phyloP scores from a whole-genome alignment of 2,797 vertebrate genomes.

The Simalia tracyae region DNA sequence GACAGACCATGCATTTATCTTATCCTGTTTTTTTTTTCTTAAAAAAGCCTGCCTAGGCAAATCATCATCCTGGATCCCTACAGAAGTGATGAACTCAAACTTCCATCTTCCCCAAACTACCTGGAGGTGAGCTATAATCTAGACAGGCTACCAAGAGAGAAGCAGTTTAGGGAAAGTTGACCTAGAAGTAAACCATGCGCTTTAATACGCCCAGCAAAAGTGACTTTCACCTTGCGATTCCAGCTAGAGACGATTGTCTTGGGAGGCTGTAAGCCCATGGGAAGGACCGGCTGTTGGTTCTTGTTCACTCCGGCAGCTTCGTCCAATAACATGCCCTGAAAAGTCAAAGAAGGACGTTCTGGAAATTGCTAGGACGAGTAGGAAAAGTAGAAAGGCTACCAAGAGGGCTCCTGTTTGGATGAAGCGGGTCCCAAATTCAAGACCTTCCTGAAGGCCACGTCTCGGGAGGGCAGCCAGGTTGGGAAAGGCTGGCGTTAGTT shows the following conservation, averaged over 20 bases:
- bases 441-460: too few relatives aligned
- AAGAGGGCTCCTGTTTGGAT: not conserved
- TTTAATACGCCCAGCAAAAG: not conserved
- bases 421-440: too few relatives aligned
- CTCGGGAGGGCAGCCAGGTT: too few relatives aligned
- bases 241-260: constrained; percentile 95
- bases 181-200: not conserved
- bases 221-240: constrained; percentile 90
- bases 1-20: not conserved
- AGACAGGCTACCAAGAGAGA: not conserved
- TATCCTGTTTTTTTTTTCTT: not conserved
- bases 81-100: not conserved
- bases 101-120: not conserved
- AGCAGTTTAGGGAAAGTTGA: not conserved
- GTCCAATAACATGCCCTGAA: constrained; percentile 90
- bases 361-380: too few relatives aligned
- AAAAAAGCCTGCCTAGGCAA: not conserved
- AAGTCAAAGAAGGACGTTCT: constrained; percentile 3
- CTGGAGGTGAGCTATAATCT: not conserved
- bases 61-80: not conserved
- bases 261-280: constrained; percentile 86
- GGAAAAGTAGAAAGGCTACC: not conserved
- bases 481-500: too few relatives aligned
- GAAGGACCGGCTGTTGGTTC: constrained; percentile 90
- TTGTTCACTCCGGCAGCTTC: constrained; percentile 91